Evolutionary conservation across 2,888 invertebrate species (phyloP).

Genomic region (Orthonychiurus folsomi): DNA sequence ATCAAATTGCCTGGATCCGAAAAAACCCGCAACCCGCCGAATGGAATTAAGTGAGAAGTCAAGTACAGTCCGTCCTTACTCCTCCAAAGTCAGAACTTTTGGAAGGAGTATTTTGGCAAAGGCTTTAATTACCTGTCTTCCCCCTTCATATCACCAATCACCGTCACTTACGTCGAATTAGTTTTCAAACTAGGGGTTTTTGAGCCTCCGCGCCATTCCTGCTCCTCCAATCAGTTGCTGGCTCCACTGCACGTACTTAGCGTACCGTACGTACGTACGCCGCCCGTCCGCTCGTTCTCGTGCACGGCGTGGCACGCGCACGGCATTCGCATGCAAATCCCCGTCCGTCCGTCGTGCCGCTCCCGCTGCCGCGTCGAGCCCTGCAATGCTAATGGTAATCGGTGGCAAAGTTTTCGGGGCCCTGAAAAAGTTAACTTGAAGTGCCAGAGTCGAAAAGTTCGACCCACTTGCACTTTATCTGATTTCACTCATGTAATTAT

Average conservation of each 20-base stretch:
- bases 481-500: conserved; percentile 1
- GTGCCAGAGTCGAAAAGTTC: not conserved
- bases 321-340: not conserved
- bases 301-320: not conserved
- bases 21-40: no score
- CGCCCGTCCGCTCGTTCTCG: no score
- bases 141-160: not conserved
- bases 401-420: not conserved
- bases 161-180: not conserved
- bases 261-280: no score
- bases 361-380: not conserved
- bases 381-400: not conserved
- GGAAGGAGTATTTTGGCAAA: not conserved
- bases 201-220: not conserved
- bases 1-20: no score
- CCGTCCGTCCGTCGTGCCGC: no score
- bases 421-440: not conserved
- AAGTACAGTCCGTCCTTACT: not conserved
- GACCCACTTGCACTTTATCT: not conserved
- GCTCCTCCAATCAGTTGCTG: not conserved
- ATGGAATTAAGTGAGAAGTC: not conserved
- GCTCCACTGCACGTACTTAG: no score
- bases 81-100: not conserved
- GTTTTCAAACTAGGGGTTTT: not conserved
- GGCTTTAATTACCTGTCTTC: not conserved